phyloP scores from a whole-genome alignment of 1,140 invertebrate genomes.

The Eueides isabella region DNA sequence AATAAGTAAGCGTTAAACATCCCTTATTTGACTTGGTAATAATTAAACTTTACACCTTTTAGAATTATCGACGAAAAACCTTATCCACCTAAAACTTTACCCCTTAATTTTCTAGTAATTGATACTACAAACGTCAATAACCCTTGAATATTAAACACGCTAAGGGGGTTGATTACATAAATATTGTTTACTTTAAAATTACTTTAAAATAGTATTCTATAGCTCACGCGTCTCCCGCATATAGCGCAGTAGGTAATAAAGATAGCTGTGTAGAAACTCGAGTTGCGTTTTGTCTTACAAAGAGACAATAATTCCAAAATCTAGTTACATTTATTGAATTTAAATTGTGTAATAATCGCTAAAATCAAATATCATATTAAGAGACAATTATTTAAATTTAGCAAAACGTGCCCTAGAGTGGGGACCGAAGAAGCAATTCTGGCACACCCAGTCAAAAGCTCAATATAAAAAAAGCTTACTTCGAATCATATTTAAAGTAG shows the following conservation, averaged over 20 bases:
- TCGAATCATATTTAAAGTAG: background rate
- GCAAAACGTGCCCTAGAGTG: too few species aligned
- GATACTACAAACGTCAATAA: constrained; percentile 70
- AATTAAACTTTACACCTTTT: constrained; percentile 48
- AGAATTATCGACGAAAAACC: constrained; percentile 48
- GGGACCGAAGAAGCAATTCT: too few species aligned
- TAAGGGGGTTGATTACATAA: constrained; percentile 31
- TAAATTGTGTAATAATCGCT: too few species aligned
- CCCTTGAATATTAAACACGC: constrained; percentile 60
- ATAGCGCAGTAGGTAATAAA: too few species aligned
- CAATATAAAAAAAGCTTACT: too few species aligned
- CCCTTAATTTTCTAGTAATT: constrained; percentile 65
- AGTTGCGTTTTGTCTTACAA: too few species aligned
- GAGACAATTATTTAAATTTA: too few species aligned
- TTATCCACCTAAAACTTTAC: constrained; percentile 49
- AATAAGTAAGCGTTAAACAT: constrained; percentile 56
- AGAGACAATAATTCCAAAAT: too few species aligned
- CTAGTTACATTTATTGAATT: too few species aligned
- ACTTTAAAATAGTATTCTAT: background rate
- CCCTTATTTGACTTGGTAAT: constrained; percentile 37
- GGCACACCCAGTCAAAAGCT: too few species aligned
- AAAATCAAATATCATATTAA: too few species aligned
- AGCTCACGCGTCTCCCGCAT: background rate
- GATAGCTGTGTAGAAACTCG: too few species aligned
- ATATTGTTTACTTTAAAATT: background rate